Conservation (phyloP, 2,888 invertebrate species). For the Ophion ellenae region DNA sequence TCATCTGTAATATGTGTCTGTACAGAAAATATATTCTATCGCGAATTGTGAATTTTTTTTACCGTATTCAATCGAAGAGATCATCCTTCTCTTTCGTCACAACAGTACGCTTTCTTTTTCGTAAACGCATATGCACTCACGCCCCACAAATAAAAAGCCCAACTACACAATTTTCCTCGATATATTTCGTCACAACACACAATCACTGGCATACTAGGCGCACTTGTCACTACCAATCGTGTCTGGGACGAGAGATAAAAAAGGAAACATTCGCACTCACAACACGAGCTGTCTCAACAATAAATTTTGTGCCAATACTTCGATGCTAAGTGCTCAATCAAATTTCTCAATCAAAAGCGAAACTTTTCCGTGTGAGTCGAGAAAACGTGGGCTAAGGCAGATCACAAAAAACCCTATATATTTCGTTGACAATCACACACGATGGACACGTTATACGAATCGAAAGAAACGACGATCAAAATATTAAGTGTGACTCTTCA, state of each 20-base stretch:
- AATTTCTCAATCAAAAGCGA: constrained; percentile 40
- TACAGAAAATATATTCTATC: constrained; percentile 43
- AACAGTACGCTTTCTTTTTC: background rate
- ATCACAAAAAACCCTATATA: background rate
- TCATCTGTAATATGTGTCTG: constrained; percentile 52
- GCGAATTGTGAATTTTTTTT: constrained; percentile 1
- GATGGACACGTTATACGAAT: background rate
- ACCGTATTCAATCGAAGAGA: background rate
- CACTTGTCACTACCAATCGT: constrained; percentile 2
- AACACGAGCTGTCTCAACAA: constrained; percentile 58
- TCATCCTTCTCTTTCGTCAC: background rate
- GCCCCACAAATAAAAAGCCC: background rate
- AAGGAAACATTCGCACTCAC: constrained; percentile 29
- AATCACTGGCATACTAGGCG: background rate
- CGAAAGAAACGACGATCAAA: constrained; percentile 19
- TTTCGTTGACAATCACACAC: constrained; percentile 36
- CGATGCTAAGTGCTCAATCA: constrained; percentile 34
- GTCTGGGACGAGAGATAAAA: constrained; percentile 2
- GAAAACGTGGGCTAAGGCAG: background rate
- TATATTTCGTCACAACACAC: background rate
- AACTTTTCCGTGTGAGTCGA: background rate
- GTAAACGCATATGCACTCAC: background rate
- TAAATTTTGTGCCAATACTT: constrained; percentile 62
- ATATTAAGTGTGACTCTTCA: background rate
- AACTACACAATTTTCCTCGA: constrained; percentile 1